phyloP scores from a whole-genome alignment of 2,888 invertebrate species.

The Orthonychiurus folsomi region DNA sequence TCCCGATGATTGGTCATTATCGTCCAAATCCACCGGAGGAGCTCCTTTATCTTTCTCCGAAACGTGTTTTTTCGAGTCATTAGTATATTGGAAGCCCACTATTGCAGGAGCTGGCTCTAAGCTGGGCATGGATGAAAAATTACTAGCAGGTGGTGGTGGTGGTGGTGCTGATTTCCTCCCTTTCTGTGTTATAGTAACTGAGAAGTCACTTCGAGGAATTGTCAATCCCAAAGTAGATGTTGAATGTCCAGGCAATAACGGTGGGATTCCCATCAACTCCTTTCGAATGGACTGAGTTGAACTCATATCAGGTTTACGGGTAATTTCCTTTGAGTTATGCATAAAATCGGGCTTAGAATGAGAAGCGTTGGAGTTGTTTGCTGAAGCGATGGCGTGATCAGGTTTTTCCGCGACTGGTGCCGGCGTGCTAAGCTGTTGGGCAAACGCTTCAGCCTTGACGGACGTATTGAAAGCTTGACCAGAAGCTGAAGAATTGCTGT shows the following conservation, averaged over 20 bases:
- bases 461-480: neutral
- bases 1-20: neutral
- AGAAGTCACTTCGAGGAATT: neutral
- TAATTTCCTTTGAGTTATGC: neutral
- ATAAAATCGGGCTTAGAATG: neutral
- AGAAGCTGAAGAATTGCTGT: neutral
- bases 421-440: neutral
- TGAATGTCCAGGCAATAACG: neutral
- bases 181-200: neutral
- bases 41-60: neutral
- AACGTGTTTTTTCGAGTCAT: neutral
- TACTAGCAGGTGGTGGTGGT: neutral
- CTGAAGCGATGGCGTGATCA: neutral
- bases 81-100: neutral
- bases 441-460: neutral
- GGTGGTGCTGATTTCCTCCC: neutral
- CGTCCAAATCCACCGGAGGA: neutral
- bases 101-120: neutral
- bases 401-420: neutral
- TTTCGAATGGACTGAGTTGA: neutral
- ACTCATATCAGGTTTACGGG: neutral
- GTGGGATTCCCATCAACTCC: neutral
- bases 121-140: neutral
- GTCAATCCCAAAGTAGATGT: neutral
- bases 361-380: neutral